These are phyloP conservation scores for Habropoda laboriosa DNA, from an alignment of 1,140 invertebrate genomes.

Conservation along the genomic window DNA sequence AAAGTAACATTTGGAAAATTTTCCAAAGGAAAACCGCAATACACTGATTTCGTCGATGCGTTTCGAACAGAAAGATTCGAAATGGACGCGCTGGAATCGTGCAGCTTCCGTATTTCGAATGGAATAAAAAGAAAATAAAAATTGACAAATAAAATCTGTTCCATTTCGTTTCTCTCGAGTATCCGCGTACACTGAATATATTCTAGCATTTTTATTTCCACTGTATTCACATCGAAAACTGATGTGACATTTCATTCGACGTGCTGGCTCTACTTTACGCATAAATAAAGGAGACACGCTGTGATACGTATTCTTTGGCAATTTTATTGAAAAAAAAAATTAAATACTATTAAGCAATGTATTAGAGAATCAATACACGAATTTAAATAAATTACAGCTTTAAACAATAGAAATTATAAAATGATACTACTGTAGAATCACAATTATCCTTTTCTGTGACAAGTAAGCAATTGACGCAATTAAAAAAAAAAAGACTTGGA, in stretches of 20 bases:
- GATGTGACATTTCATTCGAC: neutral
- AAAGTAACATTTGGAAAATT: neutral
- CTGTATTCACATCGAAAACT: neutral
- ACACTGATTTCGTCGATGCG: neutral
- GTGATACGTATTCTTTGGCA: too few relatives aligned
- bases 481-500: too few relatives aligned
- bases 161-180: neutral
- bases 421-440: too few relatives aligned
- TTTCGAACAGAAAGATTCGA: neutral
- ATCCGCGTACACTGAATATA: neutral
- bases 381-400: too few relatives aligned
- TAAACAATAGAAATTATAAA: too few relatives aligned
- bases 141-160: slow-evolving; percentile 14
- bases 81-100: neutral
- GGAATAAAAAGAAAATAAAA: slow-evolving; percentile 12
- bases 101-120: neutral
- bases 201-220: neutral
- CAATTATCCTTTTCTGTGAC: too few relatives aligned
- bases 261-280: too few relatives aligned
- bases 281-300: neutral
- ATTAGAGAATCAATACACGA: too few relatives aligned
- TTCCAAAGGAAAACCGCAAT: neutral
- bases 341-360: too few relatives aligned
- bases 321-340: neutral
- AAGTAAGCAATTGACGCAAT: too few relatives aligned